A percentile compares a stretch with the other conserved stretches of the same genome.
phyloP scores from a whole-genome alignment of 2,797 vertebrate genomes.

The Cyclura pinguis region DNA sequence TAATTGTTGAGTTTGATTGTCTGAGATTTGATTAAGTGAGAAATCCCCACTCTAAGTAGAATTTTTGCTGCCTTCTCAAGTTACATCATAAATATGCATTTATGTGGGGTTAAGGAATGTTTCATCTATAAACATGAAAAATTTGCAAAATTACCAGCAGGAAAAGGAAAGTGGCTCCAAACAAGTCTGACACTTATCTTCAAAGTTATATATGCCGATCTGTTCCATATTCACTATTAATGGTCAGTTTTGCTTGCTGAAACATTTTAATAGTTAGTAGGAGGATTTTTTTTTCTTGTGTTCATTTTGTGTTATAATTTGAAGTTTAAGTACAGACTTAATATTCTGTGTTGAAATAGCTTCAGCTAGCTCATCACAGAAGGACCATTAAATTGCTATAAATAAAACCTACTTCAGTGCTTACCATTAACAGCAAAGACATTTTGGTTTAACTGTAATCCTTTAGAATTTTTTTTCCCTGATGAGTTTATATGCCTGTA shows the following conservation, averaged over 20 bases:
- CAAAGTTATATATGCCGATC: not conserved
- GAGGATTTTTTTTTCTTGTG: not conserved
- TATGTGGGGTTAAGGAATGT: slow-evolving; percentile 1
- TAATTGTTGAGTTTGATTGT: not conserved
- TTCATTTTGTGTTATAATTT: slow-evolving; percentile 27
- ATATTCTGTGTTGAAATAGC: slow-evolving; percentile 24
- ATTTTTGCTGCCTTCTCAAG: not conserved
- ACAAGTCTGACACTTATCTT: not conserved
- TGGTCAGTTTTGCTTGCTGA: not conserved
- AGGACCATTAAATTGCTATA: slow-evolving; percentile 11
- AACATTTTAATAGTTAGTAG: not conserved
- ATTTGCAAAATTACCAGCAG: not conserved
- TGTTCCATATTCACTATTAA: not conserved
- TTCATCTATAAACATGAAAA: slow-evolving; percentile 7
- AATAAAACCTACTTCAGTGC: slow-evolving; percentile 6
- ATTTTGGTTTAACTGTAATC: not conserved
- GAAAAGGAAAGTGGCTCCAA: not conserved
- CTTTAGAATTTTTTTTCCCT: not conserved
- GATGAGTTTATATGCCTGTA: not conserved
- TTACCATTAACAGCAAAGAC: slow-evolving; percentile 43
- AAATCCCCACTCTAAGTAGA: not conserved
- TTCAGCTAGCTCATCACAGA: slow-evolving; percentile 20
- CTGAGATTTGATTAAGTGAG: not conserved
- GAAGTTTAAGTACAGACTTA: slow-evolving; percentile 26
- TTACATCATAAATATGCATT: not conserved